Evolutionary conservation across 2,888 invertebrate species (phyloP).

Genomic region (Lordiphosa fenestrarum): DNA sequence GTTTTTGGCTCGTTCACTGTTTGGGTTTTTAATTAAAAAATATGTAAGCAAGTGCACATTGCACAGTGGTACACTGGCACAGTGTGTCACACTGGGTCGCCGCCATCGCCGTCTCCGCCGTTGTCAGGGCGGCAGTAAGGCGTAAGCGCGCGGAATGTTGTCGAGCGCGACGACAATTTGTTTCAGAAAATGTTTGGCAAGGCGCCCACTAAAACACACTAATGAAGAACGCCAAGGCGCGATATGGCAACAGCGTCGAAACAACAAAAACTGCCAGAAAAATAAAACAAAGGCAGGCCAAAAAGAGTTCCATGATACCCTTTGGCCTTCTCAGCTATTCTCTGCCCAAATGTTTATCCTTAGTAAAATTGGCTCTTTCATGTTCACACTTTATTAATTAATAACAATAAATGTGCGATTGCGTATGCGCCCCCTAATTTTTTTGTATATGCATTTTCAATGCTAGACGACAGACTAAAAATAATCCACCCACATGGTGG

Average conservation of each 20-base stretch:
- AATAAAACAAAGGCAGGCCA: slow-evolving; percentile 19
- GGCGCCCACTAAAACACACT: slow-evolving; percentile 76
- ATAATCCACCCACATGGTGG: slow-evolving; percentile 26
- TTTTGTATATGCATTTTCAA: slow-evolving; percentile 51
- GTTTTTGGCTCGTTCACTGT: slow-evolving; percentile 27
- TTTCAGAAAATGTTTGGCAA: slow-evolving; percentile 76
- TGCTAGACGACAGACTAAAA: slow-evolving; percentile 61
- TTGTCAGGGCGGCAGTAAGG: slow-evolving; percentile 49
- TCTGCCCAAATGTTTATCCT: slow-evolving; percentile 1
- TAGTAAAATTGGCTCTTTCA: not conserved
- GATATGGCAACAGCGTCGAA: slow-evolving; percentile 23
- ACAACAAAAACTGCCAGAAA: slow-evolving; percentile 27
- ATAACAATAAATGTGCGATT: slow-evolving; percentile 21
- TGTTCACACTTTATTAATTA: slow-evolving; percentile 17
- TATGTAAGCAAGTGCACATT: slow-evolving; percentile 34
- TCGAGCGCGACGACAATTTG: slow-evolving; percentile 79
- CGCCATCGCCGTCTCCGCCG: slow-evolving; percentile 12
- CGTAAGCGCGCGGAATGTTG: slow-evolving; percentile 75
- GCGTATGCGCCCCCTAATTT: slow-evolving; percentile 46
- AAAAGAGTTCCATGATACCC: slow-evolving; percentile 54
- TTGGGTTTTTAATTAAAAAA: slow-evolving; percentile 60
- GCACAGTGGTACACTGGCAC: slow-evolving; percentile 58
- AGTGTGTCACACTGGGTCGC: slow-evolving; percentile 56
- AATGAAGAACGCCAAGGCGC: slow-evolving; percentile 49
- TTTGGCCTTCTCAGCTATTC: slow-evolving; percentile 14